phyloP scores from a whole-genome alignment of 2,888 invertebrate genomes.

The Macrophya annulata region DNA sequence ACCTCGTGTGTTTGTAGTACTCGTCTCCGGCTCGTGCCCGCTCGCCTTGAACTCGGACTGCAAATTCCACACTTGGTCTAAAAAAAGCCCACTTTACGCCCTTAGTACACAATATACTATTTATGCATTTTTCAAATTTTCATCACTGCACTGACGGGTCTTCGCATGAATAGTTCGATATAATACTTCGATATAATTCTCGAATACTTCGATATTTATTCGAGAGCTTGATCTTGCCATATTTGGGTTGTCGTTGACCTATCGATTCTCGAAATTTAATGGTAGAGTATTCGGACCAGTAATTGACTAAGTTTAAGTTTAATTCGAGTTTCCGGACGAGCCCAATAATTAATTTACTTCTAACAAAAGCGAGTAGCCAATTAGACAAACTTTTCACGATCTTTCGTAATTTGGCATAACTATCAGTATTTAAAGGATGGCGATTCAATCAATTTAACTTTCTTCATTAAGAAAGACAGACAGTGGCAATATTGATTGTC shows the following conservation, averaged over 20 bases:
- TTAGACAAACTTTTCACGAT: constrained; percentile 17
- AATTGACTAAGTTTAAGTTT: constrained; percentile 29
- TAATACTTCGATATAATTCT: no score
- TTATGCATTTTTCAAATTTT: no score
- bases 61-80: no score
- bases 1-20: no score
- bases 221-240: background rate
- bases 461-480: background rate
- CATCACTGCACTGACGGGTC: no score
- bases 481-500: background rate
- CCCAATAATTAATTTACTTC: constrained; percentile 14
- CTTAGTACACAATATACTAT: no score
- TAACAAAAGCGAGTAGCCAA: background rate
- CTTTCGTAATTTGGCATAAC: background rate
- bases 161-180: no score
- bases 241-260: constrained; percentile 8
- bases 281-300: background rate
- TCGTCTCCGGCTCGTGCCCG: no score
- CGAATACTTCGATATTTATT: background rate
- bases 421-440: background rate
- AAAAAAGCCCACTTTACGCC: no score
- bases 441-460: background rate
- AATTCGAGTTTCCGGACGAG: background rate
- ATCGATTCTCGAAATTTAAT: constrained; percentile 15
- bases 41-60: no score